phyloP scores from a whole-genome alignment of 2,888 invertebrate genomes.

The Anthophora plumipes region DNA sequence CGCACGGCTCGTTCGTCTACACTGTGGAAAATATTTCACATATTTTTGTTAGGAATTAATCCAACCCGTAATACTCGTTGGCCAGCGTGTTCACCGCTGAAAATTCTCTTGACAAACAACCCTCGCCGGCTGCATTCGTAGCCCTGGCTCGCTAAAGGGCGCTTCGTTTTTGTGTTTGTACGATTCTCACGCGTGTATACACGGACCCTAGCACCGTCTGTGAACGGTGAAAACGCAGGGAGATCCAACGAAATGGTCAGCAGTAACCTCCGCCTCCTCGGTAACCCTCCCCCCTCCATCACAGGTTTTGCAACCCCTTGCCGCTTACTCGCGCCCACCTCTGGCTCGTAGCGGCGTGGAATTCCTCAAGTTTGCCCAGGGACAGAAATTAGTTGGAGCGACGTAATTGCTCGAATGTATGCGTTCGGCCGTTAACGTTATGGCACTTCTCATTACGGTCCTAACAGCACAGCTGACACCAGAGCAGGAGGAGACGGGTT shows the following conservation, averaged over 20 bases:
- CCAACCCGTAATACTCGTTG: conserved; percentile 68
- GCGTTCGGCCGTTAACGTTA: conserved; percentile 73
- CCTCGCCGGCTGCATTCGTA: conserved; percentile 58
- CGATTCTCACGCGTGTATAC: conserved; percentile 42
- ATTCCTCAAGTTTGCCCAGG: conserved; percentile 74
- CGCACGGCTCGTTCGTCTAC: conserved; percentile 42
- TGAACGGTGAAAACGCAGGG: conserved; percentile 47
- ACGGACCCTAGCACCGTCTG: conserved; percentile 24
- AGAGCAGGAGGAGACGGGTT: conserved; percentile 41
- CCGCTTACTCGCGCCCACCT: conserved; percentile 35
- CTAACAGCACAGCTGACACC: conserved; percentile 69
- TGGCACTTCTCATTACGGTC: conserved; percentile 72
- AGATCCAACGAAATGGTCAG: conserved; percentile 66
- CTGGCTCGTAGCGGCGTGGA: conserved; percentile 54
- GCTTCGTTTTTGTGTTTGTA: conserved; percentile 39
- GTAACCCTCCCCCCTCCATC: conserved; percentile 13
- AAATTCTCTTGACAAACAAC: conserved; percentile 75
- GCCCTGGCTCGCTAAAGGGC: conserved; percentile 53
- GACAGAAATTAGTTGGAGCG: conserved; percentile 73
- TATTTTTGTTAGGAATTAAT: conserved; percentile 77
- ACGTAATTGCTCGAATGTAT: conserved; percentile 74
- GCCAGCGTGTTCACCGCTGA: conserved; percentile 64
- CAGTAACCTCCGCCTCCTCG: conserved; percentile 40
- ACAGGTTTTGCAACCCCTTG: conserved; percentile 24
- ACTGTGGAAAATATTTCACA: conserved; percentile 72